Evolutionary conservation across 2,888 invertebrate species (phyloP).

Genomic region (Nudaria mundana): DNA sequence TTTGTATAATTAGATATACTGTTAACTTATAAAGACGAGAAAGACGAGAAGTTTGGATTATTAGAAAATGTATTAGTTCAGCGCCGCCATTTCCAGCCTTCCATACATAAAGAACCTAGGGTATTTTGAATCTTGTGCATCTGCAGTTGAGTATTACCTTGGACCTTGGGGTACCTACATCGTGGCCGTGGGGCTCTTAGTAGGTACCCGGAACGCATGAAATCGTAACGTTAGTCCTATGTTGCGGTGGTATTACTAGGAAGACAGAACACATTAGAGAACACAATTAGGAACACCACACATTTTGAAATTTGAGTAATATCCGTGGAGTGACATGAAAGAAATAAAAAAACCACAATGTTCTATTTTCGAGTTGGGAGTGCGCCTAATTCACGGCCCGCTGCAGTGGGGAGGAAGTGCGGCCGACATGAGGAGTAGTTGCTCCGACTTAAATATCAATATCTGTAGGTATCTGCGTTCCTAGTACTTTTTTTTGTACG

Average conservation of each 20-base stretch:
- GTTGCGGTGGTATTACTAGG: too few relatives aligned
- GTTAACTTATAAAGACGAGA: neutral
- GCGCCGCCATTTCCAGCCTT: too few relatives aligned
- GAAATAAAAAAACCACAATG: slow-evolving; percentile 28
- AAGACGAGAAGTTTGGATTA: neutral
- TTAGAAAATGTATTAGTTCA: too few relatives aligned
- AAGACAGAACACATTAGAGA: slow-evolving; percentile 7
- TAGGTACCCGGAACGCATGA: too few relatives aligned
- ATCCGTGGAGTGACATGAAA: slow-evolving; percentile 21
- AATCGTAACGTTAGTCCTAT: too few relatives aligned
- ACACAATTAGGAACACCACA: slow-evolving; percentile 3
- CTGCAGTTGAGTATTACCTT: too few relatives aligned
- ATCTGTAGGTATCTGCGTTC: slow-evolving; percentile 28
- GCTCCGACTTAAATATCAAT: slow-evolving; percentile 44
- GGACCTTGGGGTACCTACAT: too few relatives aligned
- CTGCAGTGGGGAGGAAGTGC: slow-evolving; percentile 38
- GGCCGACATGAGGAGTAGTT: slow-evolving; percentile 15
- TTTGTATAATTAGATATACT: slow-evolving; percentile 3
- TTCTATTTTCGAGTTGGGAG: slow-evolving; percentile 39
- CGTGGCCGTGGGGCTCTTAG: too few relatives aligned
- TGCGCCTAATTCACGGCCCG: slow-evolving; percentile 37
- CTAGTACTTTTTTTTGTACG: too few relatives aligned
- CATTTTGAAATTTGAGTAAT: slow-evolving; percentile 24
- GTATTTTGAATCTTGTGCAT: too few relatives aligned
- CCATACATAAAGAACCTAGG: too few relatives aligned